phyloP scores from a whole-genome alignment of 2,888 invertebrate species.

The Sthenelais limicola region DNA sequence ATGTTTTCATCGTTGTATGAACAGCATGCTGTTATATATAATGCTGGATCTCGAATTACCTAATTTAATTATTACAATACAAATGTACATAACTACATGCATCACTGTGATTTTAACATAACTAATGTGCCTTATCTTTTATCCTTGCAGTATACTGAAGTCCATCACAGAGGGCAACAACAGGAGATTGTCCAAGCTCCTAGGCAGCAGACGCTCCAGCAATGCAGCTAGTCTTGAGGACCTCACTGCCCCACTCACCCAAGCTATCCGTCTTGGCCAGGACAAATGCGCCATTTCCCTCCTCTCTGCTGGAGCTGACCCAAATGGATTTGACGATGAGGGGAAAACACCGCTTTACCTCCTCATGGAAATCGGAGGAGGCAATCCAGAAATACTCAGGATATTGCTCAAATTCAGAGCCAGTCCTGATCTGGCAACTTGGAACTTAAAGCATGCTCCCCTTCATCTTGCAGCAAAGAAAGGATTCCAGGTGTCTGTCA shows the following conservation, averaged over 20 bases:
- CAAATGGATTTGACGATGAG: constrained; percentile 46
- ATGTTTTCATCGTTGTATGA: no score
- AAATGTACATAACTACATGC: no score
- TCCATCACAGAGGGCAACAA: constrained; percentile 40
- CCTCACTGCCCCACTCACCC: constrained; percentile 31
- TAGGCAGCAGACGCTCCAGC: constrained; percentile 18
- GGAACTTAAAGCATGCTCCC: constrained; percentile 43
- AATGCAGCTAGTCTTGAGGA: constrained; percentile 16
- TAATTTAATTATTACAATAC: no score
- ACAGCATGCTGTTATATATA: no score
- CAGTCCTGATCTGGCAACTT: constrained; percentile 43
- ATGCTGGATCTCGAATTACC: no score
- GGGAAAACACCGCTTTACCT: constrained; percentile 48
- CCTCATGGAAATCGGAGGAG: constrained; percentile 47
- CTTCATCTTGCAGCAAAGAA: constrained; percentile 48
- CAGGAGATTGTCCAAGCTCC: constrained; percentile 30
- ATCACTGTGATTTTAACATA: no score
- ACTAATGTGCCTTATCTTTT: neutral
- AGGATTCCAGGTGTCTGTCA: constrained; percentile 49
- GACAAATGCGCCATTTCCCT: constrained; percentile 46
- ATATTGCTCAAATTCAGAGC: constrained; percentile 46
- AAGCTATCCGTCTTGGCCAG: constrained; percentile 43
- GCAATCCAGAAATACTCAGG: constrained; percentile 46
- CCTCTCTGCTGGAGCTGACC: constrained; percentile 47
- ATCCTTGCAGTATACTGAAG: constrained; percentile 31